Percentiles rank a stretch among this genome's conserved stretches.
phyloP scores from a whole-genome alignment of 2,888 invertebrate genomes.

The Aspidiotus rigidus region DNA sequence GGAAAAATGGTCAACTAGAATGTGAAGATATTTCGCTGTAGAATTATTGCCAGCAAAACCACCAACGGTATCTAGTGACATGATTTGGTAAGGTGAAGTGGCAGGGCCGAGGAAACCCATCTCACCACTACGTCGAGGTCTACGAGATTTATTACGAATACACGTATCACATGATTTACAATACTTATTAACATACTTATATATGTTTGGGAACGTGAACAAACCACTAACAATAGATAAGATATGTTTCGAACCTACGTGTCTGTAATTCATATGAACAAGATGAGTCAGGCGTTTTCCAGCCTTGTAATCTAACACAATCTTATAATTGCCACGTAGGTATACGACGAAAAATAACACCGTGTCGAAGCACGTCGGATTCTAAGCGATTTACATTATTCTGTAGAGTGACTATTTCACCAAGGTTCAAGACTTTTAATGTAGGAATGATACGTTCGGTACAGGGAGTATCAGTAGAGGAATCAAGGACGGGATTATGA shows the following conservation, averaged over 20 bases:
- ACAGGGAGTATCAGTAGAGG: neutral
- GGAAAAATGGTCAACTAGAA: slow-evolving; percentile 5
- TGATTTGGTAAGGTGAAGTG: neutral
- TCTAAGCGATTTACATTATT: neutral
- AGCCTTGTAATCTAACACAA: neutral
- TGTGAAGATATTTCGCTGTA: neutral
- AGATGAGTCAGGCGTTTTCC: neutral
- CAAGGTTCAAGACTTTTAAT: neutral
- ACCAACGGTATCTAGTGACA: slow-evolving; percentile 6
- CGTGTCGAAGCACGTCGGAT: neutral
- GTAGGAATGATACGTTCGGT: neutral
- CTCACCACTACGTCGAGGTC: neutral
- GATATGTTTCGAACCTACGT: neutral
- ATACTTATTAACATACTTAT: neutral
- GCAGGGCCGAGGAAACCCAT: slow-evolving; percentile 6
- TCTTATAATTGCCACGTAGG: neutral
- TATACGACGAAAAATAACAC: neutral
- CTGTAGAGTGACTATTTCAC: neutral
- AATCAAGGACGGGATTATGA: neutral
- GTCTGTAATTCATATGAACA: neutral
- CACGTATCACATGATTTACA: neutral
- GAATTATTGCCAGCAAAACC: neutral
- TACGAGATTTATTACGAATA: neutral
- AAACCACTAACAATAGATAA: neutral
- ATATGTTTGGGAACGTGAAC: slow-evolving; percentile 8